Base-by-base conservation (phyloP, 1,140 invertebrate genomes). In the Olivierus martensii region DNA sequence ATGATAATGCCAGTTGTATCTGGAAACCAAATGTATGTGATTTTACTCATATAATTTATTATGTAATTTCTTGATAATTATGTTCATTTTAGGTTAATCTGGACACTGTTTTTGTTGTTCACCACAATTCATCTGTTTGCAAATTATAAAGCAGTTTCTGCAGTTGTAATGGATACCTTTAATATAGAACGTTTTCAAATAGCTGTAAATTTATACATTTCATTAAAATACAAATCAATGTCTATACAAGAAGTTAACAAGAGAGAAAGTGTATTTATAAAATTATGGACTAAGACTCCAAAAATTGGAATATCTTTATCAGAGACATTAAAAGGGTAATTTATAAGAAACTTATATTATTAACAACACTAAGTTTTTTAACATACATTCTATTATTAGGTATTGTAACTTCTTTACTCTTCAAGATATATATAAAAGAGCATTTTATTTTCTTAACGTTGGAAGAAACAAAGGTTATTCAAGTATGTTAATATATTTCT, bases 121-220 rank as follows among this genome's bases (percentile, higher is more conserved):
- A 85, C 87, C n/a, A 58, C 71, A 19, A 60, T 90, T 18, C 92
- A 97, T 72, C 70, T 95, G 2, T 78, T 78, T 64, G 79, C 85
- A 5, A 96, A 96, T 73, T 89, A 88, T 63, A 73, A 74, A 56
- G 90, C 90, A 9, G 86, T 96, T 0, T 77, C 76, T 59, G 71
- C 81, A 4, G 67, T 83, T 67, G 79, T 57, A 59, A 76, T 94
- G 65, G 77, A 80, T 62, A 80, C 79, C 1, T 75, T 96, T 9
- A 96, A 95, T 67, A 77, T 78, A 61, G 74, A 80, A 53, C 73
- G 89, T 37, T 77, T 87, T 43, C 66, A 81, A 37, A 71, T 83
- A 49, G 66, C 83, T 18, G 61, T 87, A 9, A 68, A 77, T 57
- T 67, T 77, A 49, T 87, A 77, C 66, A 66, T 84, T 62, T 63